A percentile compares a stretch with the other conserved stretches of the same genome.
Evolutionary conservation across 2,888 invertebrate genomes (phyloP).

Genomic region (Subacronicta megacephala): DNA sequence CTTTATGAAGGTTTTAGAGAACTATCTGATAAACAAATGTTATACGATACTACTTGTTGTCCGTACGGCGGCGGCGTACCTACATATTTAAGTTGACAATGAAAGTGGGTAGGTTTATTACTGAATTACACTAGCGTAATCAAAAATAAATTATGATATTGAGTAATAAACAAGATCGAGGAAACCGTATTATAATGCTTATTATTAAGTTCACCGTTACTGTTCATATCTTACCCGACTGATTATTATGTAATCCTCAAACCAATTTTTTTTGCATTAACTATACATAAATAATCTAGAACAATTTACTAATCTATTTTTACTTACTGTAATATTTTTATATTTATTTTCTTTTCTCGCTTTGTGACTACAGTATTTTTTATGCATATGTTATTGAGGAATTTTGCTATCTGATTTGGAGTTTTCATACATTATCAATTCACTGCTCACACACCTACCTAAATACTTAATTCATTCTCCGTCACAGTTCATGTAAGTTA

Average conservation of each 20-base stretch:
- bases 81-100: background rate
- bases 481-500: constrained; percentile 28
- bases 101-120: constrained; percentile 4
- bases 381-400: no score
- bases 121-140: constrained; percentile 22
- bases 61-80: no score
- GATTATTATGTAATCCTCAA: constrained; percentile 10
- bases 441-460: constrained; percentile 7
- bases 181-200: constrained; percentile 3
- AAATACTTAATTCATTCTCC: no score
- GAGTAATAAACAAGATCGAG: constrained; percentile 12
- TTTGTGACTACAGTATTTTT: no score
- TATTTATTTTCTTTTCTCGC: no score
- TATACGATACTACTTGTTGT: background rate
- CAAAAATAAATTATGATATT: constrained; percentile 19
- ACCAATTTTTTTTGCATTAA: background rate
- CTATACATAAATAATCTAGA: no score
- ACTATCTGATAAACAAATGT: background rate
- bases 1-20: constrained; percentile 4
- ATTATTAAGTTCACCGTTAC: constrained; percentile 7
- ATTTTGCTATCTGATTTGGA: no score
- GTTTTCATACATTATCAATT: no score
- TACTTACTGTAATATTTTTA: no score
- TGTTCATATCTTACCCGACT: constrained; percentile 13
- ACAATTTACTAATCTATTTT: no score